phyloP scores from a whole-genome alignment of 92 coral and sea anemone genomes.

The Epizoanthus illoricatus region DNA sequence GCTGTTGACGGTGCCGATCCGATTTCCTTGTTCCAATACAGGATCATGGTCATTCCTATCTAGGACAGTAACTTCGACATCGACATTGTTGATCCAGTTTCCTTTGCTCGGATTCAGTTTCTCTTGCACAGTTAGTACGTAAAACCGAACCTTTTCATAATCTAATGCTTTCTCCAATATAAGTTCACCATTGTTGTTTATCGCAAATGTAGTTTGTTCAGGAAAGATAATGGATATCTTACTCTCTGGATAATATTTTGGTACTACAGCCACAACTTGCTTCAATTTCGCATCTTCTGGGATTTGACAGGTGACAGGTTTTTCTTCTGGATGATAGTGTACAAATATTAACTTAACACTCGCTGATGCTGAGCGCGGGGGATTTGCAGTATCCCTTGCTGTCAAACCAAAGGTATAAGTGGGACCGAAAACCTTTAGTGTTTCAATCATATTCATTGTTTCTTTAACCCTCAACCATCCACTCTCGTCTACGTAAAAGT shows the following conservation, averaged over 20 bases:
- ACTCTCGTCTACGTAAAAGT: conserved; percentile 56
- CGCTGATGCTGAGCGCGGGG: conserved; percentile 58
- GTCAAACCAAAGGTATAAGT: conserved; percentile 44
- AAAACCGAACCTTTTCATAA: conserved; percentile 59
- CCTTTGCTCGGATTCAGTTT: conserved; percentile 45
- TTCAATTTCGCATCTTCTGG: conserved; percentile 60
- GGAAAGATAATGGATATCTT: conserved; percentile 59
- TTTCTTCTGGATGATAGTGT: conserved; percentile 45
- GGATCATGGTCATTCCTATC: conserved; percentile 81
- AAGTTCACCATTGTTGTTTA: conserved; percentile 63
- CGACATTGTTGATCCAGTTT: conserved; percentile 41
- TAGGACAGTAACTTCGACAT: conserved; percentile 56
- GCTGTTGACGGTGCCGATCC: conserved; percentile 51
- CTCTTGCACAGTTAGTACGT: conserved; percentile 60
- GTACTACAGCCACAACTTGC: conserved; percentile 50
- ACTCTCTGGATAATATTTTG: conserved; percentile 63
- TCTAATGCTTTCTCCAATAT: conserved; percentile 52
- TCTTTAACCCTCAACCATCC: conserved; percentile 55
- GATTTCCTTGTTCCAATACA: conserved; percentile 17
- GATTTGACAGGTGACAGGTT: conserved; percentile 43
- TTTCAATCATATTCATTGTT: conserved; percentile 45
- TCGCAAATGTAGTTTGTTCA: conserved; percentile 53
- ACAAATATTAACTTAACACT: conserved; percentile 61
- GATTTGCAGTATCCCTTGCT: conserved; percentile 60
- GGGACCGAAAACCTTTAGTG: conserved; percentile 42